Evolutionary conservation across 2,797 vertebrate species (phyloP).

Genomic region (Mormyrops attenuatus): DNA sequence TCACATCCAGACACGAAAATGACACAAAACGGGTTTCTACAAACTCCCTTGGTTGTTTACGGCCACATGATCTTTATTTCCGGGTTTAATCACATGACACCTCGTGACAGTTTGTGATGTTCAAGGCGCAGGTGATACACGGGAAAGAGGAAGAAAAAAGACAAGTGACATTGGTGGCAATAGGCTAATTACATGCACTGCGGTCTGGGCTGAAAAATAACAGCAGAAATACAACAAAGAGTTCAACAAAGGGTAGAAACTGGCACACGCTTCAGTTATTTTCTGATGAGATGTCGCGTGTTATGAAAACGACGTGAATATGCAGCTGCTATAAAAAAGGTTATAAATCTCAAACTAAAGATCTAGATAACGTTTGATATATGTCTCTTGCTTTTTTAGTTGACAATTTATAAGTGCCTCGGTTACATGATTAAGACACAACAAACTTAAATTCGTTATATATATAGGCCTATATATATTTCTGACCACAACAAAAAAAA

Average conservation of each 20-base stretch:
- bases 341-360: background rate
- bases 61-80: background rate
- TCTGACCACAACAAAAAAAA: background rate
- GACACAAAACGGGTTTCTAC: background rate
- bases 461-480: background rate
- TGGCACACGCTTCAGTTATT: background rate
- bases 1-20: background rate
- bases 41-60: background rate
- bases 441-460: background rate
- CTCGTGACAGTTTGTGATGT: background rate
- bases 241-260: background rate
- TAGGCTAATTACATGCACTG: background rate
- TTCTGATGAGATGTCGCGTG: background rate
- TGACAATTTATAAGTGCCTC: background rate
- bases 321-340: background rate
- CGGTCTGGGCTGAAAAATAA: background rate
- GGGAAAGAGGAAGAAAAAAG: background rate
- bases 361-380: background rate
- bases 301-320: background rate
- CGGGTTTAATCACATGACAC: slow-evolving; percentile 10
- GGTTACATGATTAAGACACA: background rate
- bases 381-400: background rate
- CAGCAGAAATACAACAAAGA: background rate
- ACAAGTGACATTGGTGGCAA: background rate
- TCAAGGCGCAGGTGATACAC: background rate